Evolutionary conservation across 2,888 invertebrate species (phyloP).

Genomic region (Apodemia duryi): DNA sequence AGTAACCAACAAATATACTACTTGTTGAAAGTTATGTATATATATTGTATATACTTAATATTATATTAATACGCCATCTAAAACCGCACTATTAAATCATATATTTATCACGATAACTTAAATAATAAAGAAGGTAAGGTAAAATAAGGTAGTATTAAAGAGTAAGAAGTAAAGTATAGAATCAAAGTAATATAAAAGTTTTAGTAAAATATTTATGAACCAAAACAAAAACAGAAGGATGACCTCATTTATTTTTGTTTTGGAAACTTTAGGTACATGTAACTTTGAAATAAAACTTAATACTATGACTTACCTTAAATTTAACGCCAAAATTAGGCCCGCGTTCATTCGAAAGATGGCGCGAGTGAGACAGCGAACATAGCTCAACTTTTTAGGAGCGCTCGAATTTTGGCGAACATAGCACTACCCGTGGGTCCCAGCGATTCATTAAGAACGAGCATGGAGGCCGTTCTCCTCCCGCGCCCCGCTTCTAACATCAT

Average conservation of each 20-base stretch:
- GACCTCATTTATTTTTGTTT: not conserved
- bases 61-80: not conserved
- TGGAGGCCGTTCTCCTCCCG: conserved; percentile 64
- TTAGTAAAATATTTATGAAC: not conserved
- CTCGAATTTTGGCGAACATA: conserved; percentile 58
- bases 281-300: conserved; percentile 10
- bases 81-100: not conserved
- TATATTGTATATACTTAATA: too few species aligned
- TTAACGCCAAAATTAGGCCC: conserved; percentile 27
- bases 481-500: conserved; percentile 42
- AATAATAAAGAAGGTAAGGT: too few species aligned
- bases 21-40: too few species aligned
- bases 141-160: too few species aligned
- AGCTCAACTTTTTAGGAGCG: conserved; percentile 66
- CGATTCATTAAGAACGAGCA: conserved; percentile 73
- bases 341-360: conserved; percentile 53
- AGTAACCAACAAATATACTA: too few species aligned
- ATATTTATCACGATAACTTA: too few species aligned
- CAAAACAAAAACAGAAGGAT: conserved; percentile 4
- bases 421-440: conserved; percentile 73
- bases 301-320: conserved; percentile 29
- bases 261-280: not conserved
- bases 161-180: too few species aligned
- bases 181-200: conserved; percentile 6
- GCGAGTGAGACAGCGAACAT: conserved; percentile 52